Conservation (phyloP, 1,140 invertebrate species). For the Teleogryllus occipitalis region DNA sequence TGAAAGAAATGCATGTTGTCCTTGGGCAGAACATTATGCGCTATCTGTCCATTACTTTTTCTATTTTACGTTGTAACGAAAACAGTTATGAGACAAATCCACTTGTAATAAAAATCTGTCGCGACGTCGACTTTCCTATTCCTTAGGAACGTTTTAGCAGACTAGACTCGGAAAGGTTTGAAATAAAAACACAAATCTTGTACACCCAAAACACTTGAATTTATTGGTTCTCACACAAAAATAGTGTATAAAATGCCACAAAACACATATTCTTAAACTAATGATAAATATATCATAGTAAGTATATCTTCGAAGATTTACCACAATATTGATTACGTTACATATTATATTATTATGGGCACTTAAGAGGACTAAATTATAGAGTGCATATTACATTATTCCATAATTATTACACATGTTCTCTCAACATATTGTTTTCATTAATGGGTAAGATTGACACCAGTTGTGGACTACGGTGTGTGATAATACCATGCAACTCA, state of each 20-base stretch:
- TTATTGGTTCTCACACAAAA: slow-evolving; percentile 1
- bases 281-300: neutral
- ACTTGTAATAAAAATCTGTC: too few relatives aligned
- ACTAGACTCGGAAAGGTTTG: neutral
- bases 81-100: too few relatives aligned
- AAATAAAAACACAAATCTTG: neutral
- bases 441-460: too few relatives aligned
- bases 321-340: too few relatives aligned
- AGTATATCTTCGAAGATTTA: neutral
- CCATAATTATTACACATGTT: neutral
- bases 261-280: neutral
- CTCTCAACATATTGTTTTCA: neutral
- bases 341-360: neutral
- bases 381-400: neutral
- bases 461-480: neutral
- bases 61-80: too few relatives aligned
- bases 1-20: too few relatives aligned
- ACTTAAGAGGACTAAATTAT: neutral
- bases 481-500: neutral
- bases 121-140: too few relatives aligned
- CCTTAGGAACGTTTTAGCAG: too few relatives aligned
- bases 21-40: too few relatives aligned
- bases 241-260: neutral
- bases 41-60: too few relatives aligned
- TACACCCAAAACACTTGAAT: neutral